A percentile compares a stretch with the other conserved stretches of the same genome.
Evolutionary conservation across 2,113 vertebrate genomes (phyloP).

Genomic region (Thymallus thymallus): DNA sequence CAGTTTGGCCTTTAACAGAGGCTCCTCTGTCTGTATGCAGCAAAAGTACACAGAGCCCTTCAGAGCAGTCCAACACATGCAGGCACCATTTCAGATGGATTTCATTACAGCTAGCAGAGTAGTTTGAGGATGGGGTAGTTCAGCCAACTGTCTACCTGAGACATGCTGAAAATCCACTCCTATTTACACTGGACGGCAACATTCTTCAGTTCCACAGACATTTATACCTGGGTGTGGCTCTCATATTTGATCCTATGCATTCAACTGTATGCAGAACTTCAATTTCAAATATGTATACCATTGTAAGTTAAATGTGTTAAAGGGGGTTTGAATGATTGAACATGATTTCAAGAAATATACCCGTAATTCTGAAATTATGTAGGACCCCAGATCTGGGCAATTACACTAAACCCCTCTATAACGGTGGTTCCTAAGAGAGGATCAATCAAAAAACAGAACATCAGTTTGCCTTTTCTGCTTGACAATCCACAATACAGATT

Average conservation of each 20-base stretch:
- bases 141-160: slow-evolving; percentile 52
- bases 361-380: background rate
- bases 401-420: background rate
- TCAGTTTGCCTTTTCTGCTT: background rate
- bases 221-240: slow-evolving; percentile 61
- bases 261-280: slow-evolving; percentile 28
- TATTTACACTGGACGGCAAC: slow-evolving; percentile 30
- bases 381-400: background rate
- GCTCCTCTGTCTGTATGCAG: slow-evolving; percentile 56
- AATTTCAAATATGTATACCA: slow-evolving; percentile 17
- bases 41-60: slow-evolving; percentile 37
- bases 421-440: background rate
- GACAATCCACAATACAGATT: background rate
- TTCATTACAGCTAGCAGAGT: slow-evolving; percentile 66
- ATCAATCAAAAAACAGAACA: background rate
- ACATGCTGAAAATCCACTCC: slow-evolving; percentile 22
- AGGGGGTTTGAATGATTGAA: background rate
- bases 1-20: slow-evolving; percentile 55
- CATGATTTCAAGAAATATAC: background rate
- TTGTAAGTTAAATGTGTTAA: background rate
- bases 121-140: slow-evolving; percentile 33
- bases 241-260: slow-evolving; percentile 1
- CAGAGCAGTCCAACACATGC: slow-evolving; percentile 24
- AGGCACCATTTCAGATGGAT: slow-evolving; percentile 62
- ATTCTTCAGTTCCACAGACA: slow-evolving; percentile 17